Evolutionary conservation across 2,113 vertebrate species (phyloP), one percentile per base, ranked within the genome.

Genomic region (Callithrix jacchus): DNA sequence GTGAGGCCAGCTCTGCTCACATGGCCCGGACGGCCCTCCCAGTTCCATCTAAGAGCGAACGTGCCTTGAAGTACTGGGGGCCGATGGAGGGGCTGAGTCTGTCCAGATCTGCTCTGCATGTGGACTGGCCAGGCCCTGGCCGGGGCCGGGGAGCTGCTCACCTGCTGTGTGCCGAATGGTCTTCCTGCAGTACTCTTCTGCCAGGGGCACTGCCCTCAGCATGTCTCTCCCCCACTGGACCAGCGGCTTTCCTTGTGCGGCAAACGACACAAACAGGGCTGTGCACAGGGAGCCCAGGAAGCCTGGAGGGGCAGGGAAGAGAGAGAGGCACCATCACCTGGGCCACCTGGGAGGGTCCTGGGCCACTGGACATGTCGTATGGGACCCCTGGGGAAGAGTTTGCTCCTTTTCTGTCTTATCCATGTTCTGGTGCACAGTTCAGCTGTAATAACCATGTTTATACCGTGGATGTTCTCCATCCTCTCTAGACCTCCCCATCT

Each of bases 101-200:
- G 40, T n/a, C n/a, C 23, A 12, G 20, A 8, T 2, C 1, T 18
- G 27, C 54, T 10, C 9, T 2, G 6, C 8, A 10, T 71, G 30
- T 61, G 93, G 66, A 6, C 2, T 23, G n/a, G 64, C 4, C 21
- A 2, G 2, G 27, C 21, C 47, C 18, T 42, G 11, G 77, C 18
- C 0, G 2, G 7, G 2, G n/a, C 2, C 0, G 32, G 25, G 25
- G 40, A 14, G 27, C 30, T 40, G 3, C 32, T 97, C 97, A 99
- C 99, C 99, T 99, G 99, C 99, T 99, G 99, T 99, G 98, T 99
- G 99, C 21, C 99, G 98, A 97, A 99, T 99, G n/a, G 99, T 99
- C 97, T 99, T 99, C 98, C 97, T 99, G 97, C 99, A 99, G 97
- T 99, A 99, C 52, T 99, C 99, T 96, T 99, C 99, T 0, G 99